Percentiles rank a stretch among this genome's conserved stretches.
These are phyloP conservation scores for Didymodactylos carnosus DNA, from an alignment of 2,888 invertebrate species.

Conservation along the genomic window DNA sequence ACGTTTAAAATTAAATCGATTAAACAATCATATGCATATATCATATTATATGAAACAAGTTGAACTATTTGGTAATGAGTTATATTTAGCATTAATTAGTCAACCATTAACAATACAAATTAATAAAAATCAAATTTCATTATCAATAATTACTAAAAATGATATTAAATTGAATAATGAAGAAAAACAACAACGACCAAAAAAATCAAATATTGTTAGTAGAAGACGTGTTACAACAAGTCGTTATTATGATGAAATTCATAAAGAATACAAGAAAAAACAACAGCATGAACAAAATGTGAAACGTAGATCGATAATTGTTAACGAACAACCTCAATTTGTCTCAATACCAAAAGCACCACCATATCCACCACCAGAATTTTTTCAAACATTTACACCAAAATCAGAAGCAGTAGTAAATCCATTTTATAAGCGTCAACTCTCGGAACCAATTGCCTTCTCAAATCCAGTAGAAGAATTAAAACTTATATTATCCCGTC, in stretches of 20 bases:
- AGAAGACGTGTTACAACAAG: neutral
- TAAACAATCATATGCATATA: neutral
- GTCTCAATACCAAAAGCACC: neutral
- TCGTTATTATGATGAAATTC: neutral
- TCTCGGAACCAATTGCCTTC: neutral
- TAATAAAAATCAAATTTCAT: neutral
- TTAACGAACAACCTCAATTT: neutral
- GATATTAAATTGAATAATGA: neutral
- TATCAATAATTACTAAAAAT: neutral
- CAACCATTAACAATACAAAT: neutral
- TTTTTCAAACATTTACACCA: neutral
- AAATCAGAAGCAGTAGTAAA: neutral
- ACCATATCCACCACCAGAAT: neutral
- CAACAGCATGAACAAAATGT: neutral
- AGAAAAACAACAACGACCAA: neutral
- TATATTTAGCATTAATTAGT: no score
- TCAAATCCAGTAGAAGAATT: neutral
- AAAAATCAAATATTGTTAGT: neutral
- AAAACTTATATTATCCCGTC: neutral
- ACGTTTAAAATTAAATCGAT: neutral
- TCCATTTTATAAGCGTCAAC: neutral
- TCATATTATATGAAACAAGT: neutral
- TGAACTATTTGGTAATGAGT: neutral
- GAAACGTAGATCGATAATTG: no score
- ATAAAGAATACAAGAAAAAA: neutral